These are phyloP conservation scores for Andrena fulva DNA, from an alignment of 2,888 invertebrate genomes.

Conservation along the genomic window DNA sequence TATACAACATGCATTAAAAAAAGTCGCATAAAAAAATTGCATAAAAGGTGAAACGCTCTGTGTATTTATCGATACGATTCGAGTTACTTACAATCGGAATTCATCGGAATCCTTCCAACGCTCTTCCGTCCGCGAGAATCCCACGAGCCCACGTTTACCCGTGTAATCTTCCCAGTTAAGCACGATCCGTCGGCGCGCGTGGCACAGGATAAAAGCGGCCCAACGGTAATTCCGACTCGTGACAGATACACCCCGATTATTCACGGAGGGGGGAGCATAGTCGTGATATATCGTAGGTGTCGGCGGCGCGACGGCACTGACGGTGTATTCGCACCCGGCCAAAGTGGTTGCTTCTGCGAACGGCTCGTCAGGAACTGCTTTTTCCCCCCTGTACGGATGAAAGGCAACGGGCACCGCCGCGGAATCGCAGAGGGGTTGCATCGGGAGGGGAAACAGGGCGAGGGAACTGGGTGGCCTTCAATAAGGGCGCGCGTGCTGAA, in stretches of 20 bases:
- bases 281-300: constrained; percentile 53
- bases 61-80: no score
- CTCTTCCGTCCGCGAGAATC: not conserved
- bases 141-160: not conserved
- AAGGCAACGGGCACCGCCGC: constrained; percentile 29
- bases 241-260: constrained; percentile 40
- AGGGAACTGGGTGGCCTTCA: constrained; percentile 58
- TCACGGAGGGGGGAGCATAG: constrained; percentile 32
- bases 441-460: constrained; percentile 5
- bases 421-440: constrained; percentile 57
- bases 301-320: not conserved
- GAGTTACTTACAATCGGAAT: no score
- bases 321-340: constrained; percentile 21
- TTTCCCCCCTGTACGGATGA: constrained; percentile 29
- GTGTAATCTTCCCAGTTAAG: constrained; percentile 8
- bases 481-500: constrained; percentile 57
- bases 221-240: constrained; percentile 39
- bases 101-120: no score
- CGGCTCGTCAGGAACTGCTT: constrained; percentile 31
- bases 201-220: constrained; percentile 13
- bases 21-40: no score
- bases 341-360: constrained; percentile 37
- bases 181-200: not conserved
- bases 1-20: no score
- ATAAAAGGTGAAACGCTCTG: no score